Evolutionary conservation across 2,113 vertebrate species (phyloP).

Genomic region (Lophotis ruficrista): DNA sequence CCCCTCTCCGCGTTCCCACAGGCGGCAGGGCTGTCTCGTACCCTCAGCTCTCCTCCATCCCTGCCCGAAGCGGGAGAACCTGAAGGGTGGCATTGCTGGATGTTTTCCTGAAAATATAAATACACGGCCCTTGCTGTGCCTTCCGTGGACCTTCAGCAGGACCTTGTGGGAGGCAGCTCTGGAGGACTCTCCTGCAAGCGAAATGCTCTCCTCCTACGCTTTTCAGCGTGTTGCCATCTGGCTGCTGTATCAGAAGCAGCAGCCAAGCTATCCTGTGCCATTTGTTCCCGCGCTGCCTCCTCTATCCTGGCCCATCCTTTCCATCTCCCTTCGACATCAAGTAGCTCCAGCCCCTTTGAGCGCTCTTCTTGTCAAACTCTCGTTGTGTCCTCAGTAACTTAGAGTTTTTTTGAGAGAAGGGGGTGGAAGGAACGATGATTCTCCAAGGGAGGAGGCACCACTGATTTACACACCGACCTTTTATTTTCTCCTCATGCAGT

Average conservation of each 20-base stretch:
- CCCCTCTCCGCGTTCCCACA: neutral
- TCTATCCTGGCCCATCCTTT: neutral
- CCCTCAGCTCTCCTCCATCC: neutral
- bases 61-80: neutral
- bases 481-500: neutral
- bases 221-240: neutral
- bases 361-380: neutral
- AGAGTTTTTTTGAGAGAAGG: neutral
- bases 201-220: neutral
- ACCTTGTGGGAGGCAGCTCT: neutral
- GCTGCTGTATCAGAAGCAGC: neutral
- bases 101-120: neutral
- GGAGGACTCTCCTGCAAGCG: neutral
- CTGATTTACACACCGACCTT: neutral
- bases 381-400: neutral
- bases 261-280: neutral
- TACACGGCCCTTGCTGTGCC: neutral
- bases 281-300: neutral
- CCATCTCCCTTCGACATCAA: neutral
- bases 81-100: neutral
- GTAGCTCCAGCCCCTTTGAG: neutral
- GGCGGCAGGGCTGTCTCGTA: neutral
- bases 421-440: neutral
- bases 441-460: neutral
- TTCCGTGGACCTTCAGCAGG: neutral